phyloP scores from a whole-genome alignment of 2,797 vertebrate species.

The Sebastes wilsoni region DNA sequence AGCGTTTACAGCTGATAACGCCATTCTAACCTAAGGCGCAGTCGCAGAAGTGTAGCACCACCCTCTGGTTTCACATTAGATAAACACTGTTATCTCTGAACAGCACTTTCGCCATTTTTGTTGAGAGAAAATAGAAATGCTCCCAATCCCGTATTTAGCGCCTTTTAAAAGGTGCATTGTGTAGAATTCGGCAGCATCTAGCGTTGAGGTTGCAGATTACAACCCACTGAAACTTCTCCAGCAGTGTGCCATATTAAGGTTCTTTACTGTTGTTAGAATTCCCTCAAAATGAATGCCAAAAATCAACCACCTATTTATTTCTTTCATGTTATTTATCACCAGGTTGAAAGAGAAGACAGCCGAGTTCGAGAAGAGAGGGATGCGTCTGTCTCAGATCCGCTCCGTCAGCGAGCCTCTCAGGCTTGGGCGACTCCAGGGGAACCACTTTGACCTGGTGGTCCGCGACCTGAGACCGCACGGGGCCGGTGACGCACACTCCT shows the following conservation, averaged over 20 bases:
- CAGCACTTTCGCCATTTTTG: too few species aligned
- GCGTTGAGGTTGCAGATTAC: too few species aligned
- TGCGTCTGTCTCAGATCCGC: slow-evolving; percentile 85
- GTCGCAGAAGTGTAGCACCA: too few species aligned
- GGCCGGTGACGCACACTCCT: neutral
- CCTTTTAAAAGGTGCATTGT: too few species aligned
- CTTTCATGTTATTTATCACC: slow-evolving; percentile 14
- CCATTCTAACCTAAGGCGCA: rapidly evolving
- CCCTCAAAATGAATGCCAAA: rapidly evolving
- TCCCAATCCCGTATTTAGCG: too few species aligned
- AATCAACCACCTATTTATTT: neutral
- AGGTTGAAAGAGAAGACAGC: slow-evolving; percentile 86
- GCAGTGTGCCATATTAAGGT: neutral
- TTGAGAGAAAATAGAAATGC: too few species aligned
- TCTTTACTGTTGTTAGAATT: neutral
- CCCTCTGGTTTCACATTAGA: too few species aligned
- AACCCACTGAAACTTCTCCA: too few species aligned
- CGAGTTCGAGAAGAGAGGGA: slow-evolving; percentile 86
- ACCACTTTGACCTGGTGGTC: slow-evolving; percentile 92
- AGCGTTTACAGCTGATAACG: too few species aligned
- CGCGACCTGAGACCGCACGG: slow-evolving; percentile 83
- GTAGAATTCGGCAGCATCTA: too few species aligned
- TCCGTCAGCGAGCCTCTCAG: slow-evolving; percentile 84
- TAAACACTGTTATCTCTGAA: too few species aligned
- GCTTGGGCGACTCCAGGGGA: slow-evolving; percentile 91